Conservation (phyloP, 2,797 vertebrate species). For the Peromyscus melanophrys region DNA sequence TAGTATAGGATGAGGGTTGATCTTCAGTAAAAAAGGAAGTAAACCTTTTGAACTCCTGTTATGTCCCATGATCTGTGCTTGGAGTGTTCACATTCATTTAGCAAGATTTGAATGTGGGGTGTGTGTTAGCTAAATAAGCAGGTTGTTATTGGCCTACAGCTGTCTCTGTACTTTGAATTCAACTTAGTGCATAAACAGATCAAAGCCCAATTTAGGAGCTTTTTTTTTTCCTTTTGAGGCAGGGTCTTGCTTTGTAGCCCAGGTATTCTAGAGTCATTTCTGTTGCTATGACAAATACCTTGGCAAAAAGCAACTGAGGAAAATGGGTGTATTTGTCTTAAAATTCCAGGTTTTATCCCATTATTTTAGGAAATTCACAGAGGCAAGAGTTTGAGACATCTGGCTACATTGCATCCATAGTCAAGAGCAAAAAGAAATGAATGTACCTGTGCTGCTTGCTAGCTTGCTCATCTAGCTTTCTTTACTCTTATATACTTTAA, state of each 20-base stretch:
- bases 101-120: conserved; percentile 12
- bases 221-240: not conserved
- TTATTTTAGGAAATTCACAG: not conserved
- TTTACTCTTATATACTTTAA: not conserved
- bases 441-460: not conserved
- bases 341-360: not conserved
- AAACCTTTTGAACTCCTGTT: not conserved
- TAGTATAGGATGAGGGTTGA: not conserved
- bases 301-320: not conserved
- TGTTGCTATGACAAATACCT: not conserved
- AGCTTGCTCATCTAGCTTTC: not conserved
- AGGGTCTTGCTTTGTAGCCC: not conserved
- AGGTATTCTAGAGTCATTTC: not conserved
- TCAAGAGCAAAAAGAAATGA: not conserved
- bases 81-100: not conserved
- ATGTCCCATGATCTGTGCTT: not conserved
- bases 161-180: not conserved
- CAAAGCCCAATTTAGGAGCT: not conserved
- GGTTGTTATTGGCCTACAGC: not conserved
- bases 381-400: not conserved
- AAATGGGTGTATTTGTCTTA: not conserved
- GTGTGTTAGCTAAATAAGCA: not conserved
- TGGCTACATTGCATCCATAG: not conserved
- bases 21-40: not conserved
- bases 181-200: not conserved